Conservation (phyloP, 2,888 invertebrate genomes). For the Tetragnatha montana region DNA sequence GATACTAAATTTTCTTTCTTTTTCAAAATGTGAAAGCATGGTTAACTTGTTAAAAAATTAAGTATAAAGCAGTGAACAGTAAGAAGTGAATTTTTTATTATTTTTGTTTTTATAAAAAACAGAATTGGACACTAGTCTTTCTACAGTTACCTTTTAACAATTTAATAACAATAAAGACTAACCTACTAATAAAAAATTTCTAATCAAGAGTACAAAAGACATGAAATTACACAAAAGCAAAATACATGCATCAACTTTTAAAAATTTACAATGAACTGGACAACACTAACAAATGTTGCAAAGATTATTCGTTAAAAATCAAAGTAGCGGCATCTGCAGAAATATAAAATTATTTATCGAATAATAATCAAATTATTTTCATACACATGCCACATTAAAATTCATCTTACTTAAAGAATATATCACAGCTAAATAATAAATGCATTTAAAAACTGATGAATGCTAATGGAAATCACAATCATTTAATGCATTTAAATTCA, state of each 20-base stretch:
- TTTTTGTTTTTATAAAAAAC: neutral
- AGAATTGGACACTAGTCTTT: neutral
- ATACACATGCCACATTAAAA: conserved; percentile 43
- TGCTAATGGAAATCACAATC: conserved; percentile 26
- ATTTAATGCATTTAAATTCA: neutral
- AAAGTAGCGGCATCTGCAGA: neutral
- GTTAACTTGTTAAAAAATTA: neutral
- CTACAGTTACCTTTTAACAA: neutral
- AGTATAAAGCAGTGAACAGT: neutral
- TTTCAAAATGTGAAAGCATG: neutral
- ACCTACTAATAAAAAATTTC: conserved; percentile 32
- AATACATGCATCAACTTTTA: conserved; percentile 42
- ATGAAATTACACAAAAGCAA: conserved; percentile 37
- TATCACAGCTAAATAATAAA: conserved; percentile 69
- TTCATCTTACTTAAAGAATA: conserved; percentile 31
- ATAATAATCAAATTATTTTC: neutral
- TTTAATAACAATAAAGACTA: conserved; percentile 24
- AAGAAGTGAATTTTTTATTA: neutral
- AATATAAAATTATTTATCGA: neutral
- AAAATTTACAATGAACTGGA: neutral
- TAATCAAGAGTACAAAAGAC: conserved; percentile 43
- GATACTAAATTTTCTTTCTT: conserved; percentile 2
- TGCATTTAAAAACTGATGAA: conserved; percentile 52
- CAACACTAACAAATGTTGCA: conserved; percentile 31
- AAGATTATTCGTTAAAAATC: neutral